These are phyloP conservation scores for Lithosia quadra DNA, from an alignment of 2,888 invertebrate species.

Conservation along the genomic window DNA sequence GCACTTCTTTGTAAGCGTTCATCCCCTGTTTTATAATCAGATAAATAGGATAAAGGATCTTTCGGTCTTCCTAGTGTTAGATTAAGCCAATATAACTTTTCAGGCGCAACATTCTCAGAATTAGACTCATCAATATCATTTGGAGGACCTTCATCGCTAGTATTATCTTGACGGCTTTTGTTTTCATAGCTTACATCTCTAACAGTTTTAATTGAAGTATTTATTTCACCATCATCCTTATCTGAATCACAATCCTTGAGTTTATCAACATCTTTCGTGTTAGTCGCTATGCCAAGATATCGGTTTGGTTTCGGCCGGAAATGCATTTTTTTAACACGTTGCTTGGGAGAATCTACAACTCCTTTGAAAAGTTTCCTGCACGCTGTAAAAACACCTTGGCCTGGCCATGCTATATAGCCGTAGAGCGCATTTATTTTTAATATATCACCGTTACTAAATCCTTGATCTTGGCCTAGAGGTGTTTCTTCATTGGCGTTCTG, in stretches of 20 bases:
- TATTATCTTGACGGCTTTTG: neutral
- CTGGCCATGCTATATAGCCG: slow-evolving; percentile 59
- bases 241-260: neutral
- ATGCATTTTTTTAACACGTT: neutral
- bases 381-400: slow-evolving; percentile 28
- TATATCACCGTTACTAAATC: slow-evolving; percentile 53
- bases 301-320: slow-evolving; percentile 10
- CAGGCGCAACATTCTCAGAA: neutral
- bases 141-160: neutral
- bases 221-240: neutral
- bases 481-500: slow-evolving; percentile 8
- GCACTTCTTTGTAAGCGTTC: slow-evolving; percentile 7
- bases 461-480: slow-evolving; percentile 31
- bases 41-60: slow-evolving; percentile 26
- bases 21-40: slow-evolving; percentile 29
- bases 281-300: slow-evolving; percentile 3
- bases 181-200: neutral
- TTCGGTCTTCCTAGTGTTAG: too few species aligned
- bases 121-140: neutral
- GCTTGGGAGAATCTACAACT: neutral
- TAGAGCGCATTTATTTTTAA: slow-evolving; percentile 72
- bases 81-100: too few species aligned
- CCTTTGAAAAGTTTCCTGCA: slow-evolving; percentile 17
- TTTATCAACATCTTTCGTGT: neutral
- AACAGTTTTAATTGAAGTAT: too few species aligned